phyloP scores from a whole-genome alignment of 2,113 vertebrate genomes.

The Antechinus stuartii region DNA sequence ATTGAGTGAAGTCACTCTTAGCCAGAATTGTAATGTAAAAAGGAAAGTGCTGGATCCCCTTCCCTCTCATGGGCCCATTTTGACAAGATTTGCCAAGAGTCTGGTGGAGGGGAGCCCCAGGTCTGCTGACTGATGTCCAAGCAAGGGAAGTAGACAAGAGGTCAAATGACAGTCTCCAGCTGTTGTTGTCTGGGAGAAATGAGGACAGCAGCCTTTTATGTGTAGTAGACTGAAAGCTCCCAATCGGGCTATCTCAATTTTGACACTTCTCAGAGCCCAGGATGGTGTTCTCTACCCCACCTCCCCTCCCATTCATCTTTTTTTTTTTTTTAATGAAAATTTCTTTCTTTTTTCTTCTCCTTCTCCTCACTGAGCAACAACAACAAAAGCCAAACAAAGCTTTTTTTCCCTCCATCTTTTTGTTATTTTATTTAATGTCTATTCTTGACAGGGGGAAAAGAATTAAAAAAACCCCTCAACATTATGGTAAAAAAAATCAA shows the following conservation, averaged over 20 bases:
- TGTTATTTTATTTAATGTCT: background rate
- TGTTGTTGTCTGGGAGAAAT: background rate
- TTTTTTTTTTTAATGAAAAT: background rate
- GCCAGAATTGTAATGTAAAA: constrained; percentile 63
- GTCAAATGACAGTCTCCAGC: background rate
- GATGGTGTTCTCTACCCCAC: background rate
- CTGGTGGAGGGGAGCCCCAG: background rate
- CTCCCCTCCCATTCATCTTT: background rate
- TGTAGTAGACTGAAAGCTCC: background rate
- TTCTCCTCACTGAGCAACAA: background rate
- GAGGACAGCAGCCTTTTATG: background rate
- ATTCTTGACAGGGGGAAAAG: background rate
- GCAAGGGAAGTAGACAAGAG: background rate
- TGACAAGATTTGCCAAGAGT: background rate
- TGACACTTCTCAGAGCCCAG: background rate
- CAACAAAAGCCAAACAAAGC: background rate
- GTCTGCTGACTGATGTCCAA: background rate
- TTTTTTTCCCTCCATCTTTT: background rate
- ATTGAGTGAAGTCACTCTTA: constrained; percentile 56
- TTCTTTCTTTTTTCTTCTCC: background rate
- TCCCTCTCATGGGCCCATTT: constrained; percentile 8
- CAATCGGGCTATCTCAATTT: background rate
- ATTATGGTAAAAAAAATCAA: background rate
- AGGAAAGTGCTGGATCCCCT: constrained; percentile 51
- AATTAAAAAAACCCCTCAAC: background rate